Percentiles rank a stretch among this genome's conserved stretches.
Conservation (phyloP, 2,113 vertebrate genomes). For the Natator depressus region DNA sequence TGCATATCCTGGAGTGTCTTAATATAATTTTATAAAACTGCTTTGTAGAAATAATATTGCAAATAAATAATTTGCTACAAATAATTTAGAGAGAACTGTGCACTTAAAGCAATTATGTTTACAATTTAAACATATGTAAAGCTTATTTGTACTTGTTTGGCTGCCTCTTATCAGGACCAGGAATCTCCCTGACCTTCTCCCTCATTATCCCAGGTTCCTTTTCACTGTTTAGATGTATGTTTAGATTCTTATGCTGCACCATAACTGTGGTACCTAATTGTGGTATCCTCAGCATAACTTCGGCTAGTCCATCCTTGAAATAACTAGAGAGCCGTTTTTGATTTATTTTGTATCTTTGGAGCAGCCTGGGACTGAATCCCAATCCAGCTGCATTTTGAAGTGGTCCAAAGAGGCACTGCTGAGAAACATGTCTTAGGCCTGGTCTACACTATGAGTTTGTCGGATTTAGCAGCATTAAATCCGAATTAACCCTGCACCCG, state of each 20-base stretch:
- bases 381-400: neutral
- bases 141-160: neutral
- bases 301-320: neutral
- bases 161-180: no score
- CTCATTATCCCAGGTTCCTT: neutral
- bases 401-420: neutral
- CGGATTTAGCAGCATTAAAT: no score
- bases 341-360: neutral
- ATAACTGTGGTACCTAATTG: neutral
- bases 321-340: neutral
- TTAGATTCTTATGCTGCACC: neutral
- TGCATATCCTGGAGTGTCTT: neutral
- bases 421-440: neutral
- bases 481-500: no score
- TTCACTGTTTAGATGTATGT: neutral
- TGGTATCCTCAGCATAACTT: neutral
- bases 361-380: neutral
- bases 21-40: neutral
- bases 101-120: neutral
- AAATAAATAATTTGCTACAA: neutral
- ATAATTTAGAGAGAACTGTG: neutral
- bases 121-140: neutral
- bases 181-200: neutral
- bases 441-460: no score
- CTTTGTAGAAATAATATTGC: neutral